Evolutionary conservation across 2,113 vertebrate species (phyloP).

Genomic region (Orthonyx spaldingii): DNA sequence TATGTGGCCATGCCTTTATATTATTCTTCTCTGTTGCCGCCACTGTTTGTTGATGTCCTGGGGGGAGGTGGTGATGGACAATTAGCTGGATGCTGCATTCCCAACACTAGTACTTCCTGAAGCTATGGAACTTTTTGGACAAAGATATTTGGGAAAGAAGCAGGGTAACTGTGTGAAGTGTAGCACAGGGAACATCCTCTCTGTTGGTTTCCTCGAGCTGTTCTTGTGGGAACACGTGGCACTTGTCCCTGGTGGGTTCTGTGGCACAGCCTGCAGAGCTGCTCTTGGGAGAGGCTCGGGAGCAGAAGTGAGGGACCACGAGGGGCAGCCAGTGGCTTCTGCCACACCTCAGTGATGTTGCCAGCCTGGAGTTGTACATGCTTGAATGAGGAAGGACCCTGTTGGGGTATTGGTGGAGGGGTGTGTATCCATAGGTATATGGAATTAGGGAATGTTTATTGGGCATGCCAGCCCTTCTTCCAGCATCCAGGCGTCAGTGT

Average conservation of each 20-base stretch:
- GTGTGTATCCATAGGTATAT: rapidly evolving
- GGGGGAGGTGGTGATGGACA: neutral
- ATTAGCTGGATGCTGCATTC: neutral
- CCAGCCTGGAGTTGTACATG: neutral
- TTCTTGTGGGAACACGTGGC: neutral
- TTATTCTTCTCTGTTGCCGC: neutral
- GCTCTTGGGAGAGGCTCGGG: neutral
- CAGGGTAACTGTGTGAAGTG: neutral
- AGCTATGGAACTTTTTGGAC: neutral
- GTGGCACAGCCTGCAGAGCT: neutral
- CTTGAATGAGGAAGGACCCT: neutral
- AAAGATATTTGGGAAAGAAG: neutral
- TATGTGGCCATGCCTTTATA: neutral
- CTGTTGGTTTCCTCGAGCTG: neutral
- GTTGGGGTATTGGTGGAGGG: rapidly evolving
- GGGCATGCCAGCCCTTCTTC: neutral
- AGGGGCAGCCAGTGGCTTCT: neutral
- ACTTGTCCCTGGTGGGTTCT: neutral
- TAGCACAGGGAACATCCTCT: neutral
- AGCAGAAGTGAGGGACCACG: rapidly evolving
- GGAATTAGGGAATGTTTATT: neutral
- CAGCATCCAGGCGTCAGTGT: neutral
- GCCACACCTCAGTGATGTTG: neutral
- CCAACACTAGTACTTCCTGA: neutral
- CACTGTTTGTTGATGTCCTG: neutral